Base-by-base conservation (phyloP, 2,113 vertebrate genomes). In the Sula dactylatra region DNA sequence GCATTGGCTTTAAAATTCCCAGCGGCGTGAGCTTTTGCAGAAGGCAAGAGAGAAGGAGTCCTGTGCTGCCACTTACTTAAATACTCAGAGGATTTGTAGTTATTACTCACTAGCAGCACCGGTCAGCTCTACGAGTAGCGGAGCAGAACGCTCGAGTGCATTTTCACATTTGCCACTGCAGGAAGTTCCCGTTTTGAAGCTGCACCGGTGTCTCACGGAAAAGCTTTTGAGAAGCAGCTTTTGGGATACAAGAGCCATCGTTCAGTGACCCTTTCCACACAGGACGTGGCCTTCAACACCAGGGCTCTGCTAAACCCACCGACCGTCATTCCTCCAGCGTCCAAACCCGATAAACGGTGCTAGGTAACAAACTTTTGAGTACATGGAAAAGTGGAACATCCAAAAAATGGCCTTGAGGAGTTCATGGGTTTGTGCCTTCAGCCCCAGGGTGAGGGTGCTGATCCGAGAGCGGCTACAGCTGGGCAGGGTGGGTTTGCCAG, bases 391-490 rank as follows among this genome's bases (percentile, higher is more conserved):
- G 32, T 3, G 16, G 76, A 91, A 77, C 7, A 55, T 10, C 25
- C 9, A 6, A 16, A 83, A 81, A 50, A 4, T 1, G 5, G 34
- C 65, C 52, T 44, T 21, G 21, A 44, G 25, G 49, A 65, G 3
- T 6, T 40, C 22, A 2, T 5, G 66, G 42, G 47, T 71, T 84
- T 62, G 76, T 50, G 21, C 19, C 34, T 4, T 11, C 31, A 66
- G 65, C 11, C 4, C 9, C 56, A 11, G 31, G 14, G 8, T 44
- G 15, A 18, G 0, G 13, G n/a, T 7, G 69, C 69, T 18, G 78
- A 27, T 2, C 20, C 8, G 3, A 10, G 59, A 17, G 56, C 1
- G 21, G 36, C 64, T 9, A 1, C 16, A 8, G 70, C 32, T 3
- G 15, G 56, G 71, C 40, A 54, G 61, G n/a, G 11, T 10, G 58